phyloP scores from a whole-genome alignment of 2,113 vertebrate species.

The Pionites leucogaster region DNA sequence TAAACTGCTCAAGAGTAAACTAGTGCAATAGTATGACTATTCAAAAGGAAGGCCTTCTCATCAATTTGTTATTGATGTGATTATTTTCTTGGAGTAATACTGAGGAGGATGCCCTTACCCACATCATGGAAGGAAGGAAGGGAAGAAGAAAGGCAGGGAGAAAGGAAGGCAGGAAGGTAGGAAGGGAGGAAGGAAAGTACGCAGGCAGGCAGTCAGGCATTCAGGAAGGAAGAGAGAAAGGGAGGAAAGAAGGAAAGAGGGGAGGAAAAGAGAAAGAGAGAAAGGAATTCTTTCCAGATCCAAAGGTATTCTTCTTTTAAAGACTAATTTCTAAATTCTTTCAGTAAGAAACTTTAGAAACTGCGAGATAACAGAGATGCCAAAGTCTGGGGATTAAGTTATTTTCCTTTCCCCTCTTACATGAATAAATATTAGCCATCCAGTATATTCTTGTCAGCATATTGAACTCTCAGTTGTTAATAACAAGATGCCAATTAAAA shows the following conservation, averaged over 20 bases:
- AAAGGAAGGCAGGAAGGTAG: too few relatives aligned
- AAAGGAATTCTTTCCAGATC: neutral
- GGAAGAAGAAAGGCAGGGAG: too few relatives aligned
- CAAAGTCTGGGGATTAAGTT: neutral
- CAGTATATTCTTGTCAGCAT: neutral
- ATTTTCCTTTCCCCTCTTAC: neutral
- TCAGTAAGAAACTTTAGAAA: neutral
- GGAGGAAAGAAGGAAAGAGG: neutral
- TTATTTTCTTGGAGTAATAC: neutral
- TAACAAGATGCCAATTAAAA: conserved; percentile 33
- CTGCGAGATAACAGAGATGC: neutral
- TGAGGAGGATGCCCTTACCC: neutral
- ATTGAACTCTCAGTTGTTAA: conserved; percentile 13
- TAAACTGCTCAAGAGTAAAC: neutral
- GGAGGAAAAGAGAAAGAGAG: neutral
- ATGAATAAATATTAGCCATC: conserved; percentile 40
- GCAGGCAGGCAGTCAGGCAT: too few relatives aligned
- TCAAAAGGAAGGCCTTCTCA: neutral
- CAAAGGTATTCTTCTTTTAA: neutral
- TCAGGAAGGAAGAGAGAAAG: too few relatives aligned
- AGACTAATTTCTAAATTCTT: neutral
- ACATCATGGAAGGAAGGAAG: neutral
- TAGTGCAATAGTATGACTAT: neutral
- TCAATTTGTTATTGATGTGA: neutral
- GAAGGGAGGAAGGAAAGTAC: too few relatives aligned